Evolutionary conservation across 2,888 invertebrate species (phyloP), one percentile per base, ranked within the genome.

Genomic region (Caenorhabditis sp.): DNA sequence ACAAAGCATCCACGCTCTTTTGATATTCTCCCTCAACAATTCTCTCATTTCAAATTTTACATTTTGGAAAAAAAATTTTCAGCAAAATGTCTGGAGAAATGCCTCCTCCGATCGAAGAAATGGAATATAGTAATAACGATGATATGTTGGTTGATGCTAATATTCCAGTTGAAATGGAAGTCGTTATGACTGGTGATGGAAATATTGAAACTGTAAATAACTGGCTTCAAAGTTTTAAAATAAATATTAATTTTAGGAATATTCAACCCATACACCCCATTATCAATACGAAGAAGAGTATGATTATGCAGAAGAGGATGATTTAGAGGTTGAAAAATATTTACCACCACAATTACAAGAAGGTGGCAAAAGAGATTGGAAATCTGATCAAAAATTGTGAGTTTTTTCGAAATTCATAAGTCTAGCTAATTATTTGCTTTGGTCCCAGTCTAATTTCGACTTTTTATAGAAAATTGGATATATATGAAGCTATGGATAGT

Each of bases 181-280:
- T 68, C 12, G 66, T 73, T 1, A 73, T 73, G 73, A 38, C 59
- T 1, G 73, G 65, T 1, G 73, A 73, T 56, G 73, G 73, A 50
- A 56, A 59, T 20, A 23, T 67, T 2, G 63, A 59, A 49, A 31
- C 54, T 23, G 31, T 63, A 60, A 21, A 1, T n/a, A 8, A 31
- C 10, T 31, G 10, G 31, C 10, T 12, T 49, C 20, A 43, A 23
- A 60, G 23, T 59, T 2, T n/a, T 20, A 50, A 21, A 23, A 60
- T 1, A 50, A 7, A 10, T 31, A 31, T 7, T 7, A 31, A 7
- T 31, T 31, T 31, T 31, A 31, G 31, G 27, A 56, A 63, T 56
- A 25, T 23, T 10, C 27, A 7, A 14, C 25, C 21, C 4, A 20
- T 54, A 50, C 25, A 50, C 20, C 53, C 31, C 59, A 65, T 7